phyloP scores from a whole-genome alignment of 2,888 invertebrate genomes.

The Frankliniella fusca region DNA sequence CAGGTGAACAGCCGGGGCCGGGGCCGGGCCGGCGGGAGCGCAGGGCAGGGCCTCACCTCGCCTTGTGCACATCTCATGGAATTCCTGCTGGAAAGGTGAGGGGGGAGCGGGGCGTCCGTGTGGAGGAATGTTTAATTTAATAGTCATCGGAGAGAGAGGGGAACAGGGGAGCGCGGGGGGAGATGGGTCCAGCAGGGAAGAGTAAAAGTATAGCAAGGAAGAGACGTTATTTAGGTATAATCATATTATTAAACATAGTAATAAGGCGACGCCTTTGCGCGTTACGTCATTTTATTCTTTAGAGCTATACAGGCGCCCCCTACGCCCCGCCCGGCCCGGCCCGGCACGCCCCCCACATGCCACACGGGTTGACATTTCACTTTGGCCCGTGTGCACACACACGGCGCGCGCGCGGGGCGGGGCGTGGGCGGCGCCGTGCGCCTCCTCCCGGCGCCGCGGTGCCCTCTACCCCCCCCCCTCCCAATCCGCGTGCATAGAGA shows the following conservation, averaged over 20 bases:
- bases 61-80: neutral
- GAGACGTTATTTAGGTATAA: too few species aligned
- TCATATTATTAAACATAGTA: too few species aligned
- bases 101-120: neutral
- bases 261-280: too few species aligned
- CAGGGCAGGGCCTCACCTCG: neutral
- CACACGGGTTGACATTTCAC: neutral
- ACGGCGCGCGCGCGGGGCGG: neutral
- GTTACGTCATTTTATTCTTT: too few species aligned
- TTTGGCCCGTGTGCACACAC: neutral
- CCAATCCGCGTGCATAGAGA: too few species aligned
- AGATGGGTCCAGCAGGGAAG: neutral
- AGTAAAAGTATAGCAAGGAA: neutral
- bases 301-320: too few species aligned
- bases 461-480: neutral
- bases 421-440: neutral
- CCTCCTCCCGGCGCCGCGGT: neutral
- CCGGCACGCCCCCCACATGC: neutral
- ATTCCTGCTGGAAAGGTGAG: neutral
- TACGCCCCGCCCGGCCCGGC: too few species aligned
- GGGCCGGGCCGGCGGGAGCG: neutral
- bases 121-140: slow-evolving; percentile 25
- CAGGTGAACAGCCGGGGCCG: slow-evolving; percentile 8
- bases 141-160: neutral
- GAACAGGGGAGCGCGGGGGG: neutral